These are phyloP conservation scores for Leptinotarsa rubiginosa DNA, from an alignment of 2,888 invertebrate genomes.

Conservation along the genomic window DNA sequence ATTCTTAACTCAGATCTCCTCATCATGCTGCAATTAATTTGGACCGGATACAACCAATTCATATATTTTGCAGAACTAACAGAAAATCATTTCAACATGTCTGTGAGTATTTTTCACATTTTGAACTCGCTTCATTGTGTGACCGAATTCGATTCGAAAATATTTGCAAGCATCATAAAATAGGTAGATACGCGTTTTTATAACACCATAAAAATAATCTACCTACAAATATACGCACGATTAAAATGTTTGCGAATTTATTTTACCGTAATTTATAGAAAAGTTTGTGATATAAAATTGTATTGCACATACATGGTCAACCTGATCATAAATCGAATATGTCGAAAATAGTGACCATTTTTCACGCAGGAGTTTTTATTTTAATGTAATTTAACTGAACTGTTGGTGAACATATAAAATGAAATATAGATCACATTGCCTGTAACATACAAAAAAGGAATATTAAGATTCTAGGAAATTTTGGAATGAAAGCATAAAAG, in stretches of 20 bases:
- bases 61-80: too few relatives aligned
- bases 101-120: not conserved
- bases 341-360: not conserved
- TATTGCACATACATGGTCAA: not conserved
- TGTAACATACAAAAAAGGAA: too few relatives aligned
- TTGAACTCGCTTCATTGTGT: not conserved
- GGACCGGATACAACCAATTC: too few relatives aligned
- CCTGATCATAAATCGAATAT: slow-evolving; percentile 5
- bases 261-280: not conserved
- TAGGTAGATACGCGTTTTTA: not conserved
- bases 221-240: slow-evolving; percentile 2
- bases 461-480: too few relatives aligned
- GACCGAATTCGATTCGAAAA: not conserved
- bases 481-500: too few relatives aligned
- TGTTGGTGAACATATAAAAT: too few relatives aligned
- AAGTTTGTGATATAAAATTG: not conserved
- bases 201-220: slow-evolving; percentile 14
- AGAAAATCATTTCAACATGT: too few relatives aligned
- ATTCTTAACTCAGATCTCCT: too few relatives aligned
- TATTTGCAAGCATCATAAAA: not conserved
- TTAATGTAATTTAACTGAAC: too few relatives aligned
- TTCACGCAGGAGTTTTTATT: not conserved
- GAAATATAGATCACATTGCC: too few relatives aligned
- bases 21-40: too few relatives aligned
- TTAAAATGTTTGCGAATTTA: not conserved